phyloP scores from a whole-genome alignment of 30 jellyfish, hydroid and myxozoan genomes.

The Rhopilema esculentum region DNA sequence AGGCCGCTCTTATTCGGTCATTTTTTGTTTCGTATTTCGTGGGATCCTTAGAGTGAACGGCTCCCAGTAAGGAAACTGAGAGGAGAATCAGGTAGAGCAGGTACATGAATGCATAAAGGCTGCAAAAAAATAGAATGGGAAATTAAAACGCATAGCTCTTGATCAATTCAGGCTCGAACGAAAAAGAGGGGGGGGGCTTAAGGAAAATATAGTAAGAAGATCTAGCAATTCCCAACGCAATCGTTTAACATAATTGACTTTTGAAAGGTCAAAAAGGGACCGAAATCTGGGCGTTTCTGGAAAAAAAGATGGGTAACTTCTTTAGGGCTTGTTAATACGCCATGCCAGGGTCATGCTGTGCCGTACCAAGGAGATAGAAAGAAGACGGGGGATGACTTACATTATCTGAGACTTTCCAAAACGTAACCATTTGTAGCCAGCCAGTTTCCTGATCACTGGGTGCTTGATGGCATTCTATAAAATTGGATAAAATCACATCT shows the following conservation, averaged over 20 bases:
- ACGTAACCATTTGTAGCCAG: slow-evolving; percentile 73
- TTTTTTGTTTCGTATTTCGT: slow-evolving; percentile 13
- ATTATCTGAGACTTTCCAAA: slow-evolving; percentile 59
- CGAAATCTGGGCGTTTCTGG: too few relatives aligned
- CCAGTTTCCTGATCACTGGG: slow-evolving; percentile 89
- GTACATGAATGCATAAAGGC: slow-evolving; percentile 61
- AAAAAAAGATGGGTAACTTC: too few relatives aligned
- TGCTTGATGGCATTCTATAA: slow-evolving; percentile 83
- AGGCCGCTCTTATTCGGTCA: slow-evolving; percentile 64
- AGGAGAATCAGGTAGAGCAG: slow-evolving; percentile 63
- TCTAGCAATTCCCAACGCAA: too few relatives aligned
- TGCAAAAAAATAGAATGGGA: slow-evolving; percentile 5
- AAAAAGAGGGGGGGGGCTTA: neutral
- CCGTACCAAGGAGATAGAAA: too few relatives aligned
- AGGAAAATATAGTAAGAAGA: neutral
- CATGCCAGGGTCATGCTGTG: too few relatives aligned
- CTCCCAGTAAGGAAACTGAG: slow-evolving; percentile 73
- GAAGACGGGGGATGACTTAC: slow-evolving; percentile 28
- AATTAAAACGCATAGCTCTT: neutral
- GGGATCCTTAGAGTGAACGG: slow-evolving; percentile 45
- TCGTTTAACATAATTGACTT: too few relatives aligned
- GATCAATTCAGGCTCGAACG: neutral
- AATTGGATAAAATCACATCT: neutral
- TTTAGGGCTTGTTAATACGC: too few relatives aligned
- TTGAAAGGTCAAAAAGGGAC: too few relatives aligned